Percentiles rank a stretch among this genome's conserved stretches.
These are phyloP conservation scores for Aphelenchoides besseyi DNA, from an alignment of 1,140 invertebrate species.

Conservation along the genomic window DNA sequence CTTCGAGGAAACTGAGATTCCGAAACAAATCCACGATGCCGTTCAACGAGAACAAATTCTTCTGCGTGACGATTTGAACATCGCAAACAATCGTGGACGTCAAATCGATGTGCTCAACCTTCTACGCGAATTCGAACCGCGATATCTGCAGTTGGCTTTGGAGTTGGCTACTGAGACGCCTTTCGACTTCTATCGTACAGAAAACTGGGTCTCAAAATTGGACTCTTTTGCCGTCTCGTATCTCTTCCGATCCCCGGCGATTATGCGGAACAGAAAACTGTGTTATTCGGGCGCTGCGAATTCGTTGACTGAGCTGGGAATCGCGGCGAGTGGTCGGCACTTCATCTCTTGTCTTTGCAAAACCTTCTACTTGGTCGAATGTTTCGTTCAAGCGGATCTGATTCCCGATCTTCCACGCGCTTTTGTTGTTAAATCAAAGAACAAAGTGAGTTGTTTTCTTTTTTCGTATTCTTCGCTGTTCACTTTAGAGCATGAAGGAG, in stretches of 20 bases:
- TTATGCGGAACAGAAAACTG: background rate
- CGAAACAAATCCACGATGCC: background rate
- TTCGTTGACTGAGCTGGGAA: background rate
- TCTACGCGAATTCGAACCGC: background rate
- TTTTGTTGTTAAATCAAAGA: background rate
- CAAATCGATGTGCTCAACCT: background rate
- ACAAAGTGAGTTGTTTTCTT: background rate
- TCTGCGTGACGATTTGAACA: background rate
- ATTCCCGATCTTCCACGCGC: conserved; percentile 5
- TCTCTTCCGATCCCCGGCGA: background rate
- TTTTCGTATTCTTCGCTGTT: background rate
- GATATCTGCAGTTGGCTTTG: background rate
- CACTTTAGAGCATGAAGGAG: conserved; percentile 3
- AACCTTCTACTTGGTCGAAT: background rate
- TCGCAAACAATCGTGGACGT: background rate
- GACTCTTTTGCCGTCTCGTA: background rate
- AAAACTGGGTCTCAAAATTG: background rate
- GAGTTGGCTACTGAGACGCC: background rate
- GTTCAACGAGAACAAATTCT: background rate
- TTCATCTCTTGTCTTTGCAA: background rate
- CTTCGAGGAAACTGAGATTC: background rate
- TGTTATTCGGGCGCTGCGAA: background rate
- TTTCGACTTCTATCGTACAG: no score
- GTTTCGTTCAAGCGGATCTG: background rate
- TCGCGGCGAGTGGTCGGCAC: background rate